Percentiles rank a stretch among this genome's conserved stretches.
Conservation (phyloP, 1,140 invertebrate genomes). For the Drosophila hydei region DNA sequence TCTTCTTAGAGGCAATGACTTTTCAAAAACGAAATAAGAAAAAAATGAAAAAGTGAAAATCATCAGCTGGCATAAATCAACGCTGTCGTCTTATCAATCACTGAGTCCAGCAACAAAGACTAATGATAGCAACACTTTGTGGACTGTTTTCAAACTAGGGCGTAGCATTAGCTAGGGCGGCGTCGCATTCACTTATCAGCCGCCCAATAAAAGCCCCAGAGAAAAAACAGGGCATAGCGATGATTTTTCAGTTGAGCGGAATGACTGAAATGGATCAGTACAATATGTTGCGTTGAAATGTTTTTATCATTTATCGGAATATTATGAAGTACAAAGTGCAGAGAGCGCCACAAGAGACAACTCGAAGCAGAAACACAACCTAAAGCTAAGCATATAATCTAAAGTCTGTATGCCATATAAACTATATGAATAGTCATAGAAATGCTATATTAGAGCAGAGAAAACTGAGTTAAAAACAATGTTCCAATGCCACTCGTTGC, state of each 20-base stretch:
- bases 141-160: conserved; percentile 10
- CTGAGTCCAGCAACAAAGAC: conserved; percentile 44
- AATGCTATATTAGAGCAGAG: not conserved
- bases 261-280: conserved; percentile 15
- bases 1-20: conserved; percentile 33
- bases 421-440: not conserved
- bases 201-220: not conserved
- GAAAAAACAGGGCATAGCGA: conserved; percentile 4
- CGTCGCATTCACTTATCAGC: conserved; percentile 39
- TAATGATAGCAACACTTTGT: conserved; percentile 31
- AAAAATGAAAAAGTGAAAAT: conserved; percentile 42
- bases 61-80: conserved; percentile 60
- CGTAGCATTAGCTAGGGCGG: conserved; percentile 10
- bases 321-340: conserved; percentile 31
- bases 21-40: conserved; percentile 7
- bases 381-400: not conserved
- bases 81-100: conserved; percentile 51
- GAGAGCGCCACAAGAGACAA: conserved; percentile 3
- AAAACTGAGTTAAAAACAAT: not conserved
- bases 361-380: not conserved
- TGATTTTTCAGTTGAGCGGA: conserved; percentile 21
- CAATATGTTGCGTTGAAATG: not conserved
- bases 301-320: conserved; percentile 26
- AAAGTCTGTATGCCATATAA: not conserved
- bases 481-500: conserved; percentile 20